Percentiles rank a stretch among this genome's conserved stretches.
These are phyloP conservation scores for Ornithoptera priamus DNA, from an alignment of 2,888 invertebrate genomes.

Conservation along the genomic window DNA sequence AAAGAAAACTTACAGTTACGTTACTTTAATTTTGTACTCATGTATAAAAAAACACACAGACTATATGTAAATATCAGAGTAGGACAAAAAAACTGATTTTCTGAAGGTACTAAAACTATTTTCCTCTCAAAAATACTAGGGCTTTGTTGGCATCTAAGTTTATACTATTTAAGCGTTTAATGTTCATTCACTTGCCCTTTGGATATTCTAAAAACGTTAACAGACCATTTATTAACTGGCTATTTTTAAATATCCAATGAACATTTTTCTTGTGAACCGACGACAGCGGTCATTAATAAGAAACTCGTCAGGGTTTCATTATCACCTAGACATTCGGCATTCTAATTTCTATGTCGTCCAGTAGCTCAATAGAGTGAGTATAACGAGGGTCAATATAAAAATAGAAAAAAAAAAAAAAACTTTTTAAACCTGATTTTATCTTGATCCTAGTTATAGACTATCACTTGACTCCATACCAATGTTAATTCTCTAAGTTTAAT, in stretches of 20 bases:
- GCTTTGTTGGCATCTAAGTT: not conserved
- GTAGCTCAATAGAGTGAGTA: constrained; percentile 4
- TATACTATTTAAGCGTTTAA: not conserved
- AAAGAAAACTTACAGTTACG: not conserved
- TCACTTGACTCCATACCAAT: too few species aligned
- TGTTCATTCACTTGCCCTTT: not conserved
- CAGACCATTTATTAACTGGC: constrained; percentile 10
- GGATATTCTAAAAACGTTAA: not conserved
- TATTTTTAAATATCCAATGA: constrained; percentile 19
- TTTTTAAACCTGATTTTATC: too few species aligned
- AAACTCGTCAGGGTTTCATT: constrained; percentile 42
- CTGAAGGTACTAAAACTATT: not conserved
- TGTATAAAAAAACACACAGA: not conserved
- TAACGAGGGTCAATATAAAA: too few species aligned
- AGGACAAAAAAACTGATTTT: not conserved
- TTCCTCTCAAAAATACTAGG: not conserved
- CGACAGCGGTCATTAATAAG: constrained; percentile 38
- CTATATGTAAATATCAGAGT: not conserved
- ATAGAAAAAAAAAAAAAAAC: too few species aligned
- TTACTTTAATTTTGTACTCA: not conserved
- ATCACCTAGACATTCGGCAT: constrained; percentile 45
- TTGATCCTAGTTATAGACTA: too few species aligned
- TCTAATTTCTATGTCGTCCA: constrained; percentile 35
- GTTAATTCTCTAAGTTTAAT: too few species aligned
- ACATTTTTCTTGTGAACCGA: constrained; percentile 26